Evolutionary conservation across 2,797 vertebrate species (phyloP), one percentile per base, ranked within the genome.

Genomic region (Thamnophis elegans): DNA sequence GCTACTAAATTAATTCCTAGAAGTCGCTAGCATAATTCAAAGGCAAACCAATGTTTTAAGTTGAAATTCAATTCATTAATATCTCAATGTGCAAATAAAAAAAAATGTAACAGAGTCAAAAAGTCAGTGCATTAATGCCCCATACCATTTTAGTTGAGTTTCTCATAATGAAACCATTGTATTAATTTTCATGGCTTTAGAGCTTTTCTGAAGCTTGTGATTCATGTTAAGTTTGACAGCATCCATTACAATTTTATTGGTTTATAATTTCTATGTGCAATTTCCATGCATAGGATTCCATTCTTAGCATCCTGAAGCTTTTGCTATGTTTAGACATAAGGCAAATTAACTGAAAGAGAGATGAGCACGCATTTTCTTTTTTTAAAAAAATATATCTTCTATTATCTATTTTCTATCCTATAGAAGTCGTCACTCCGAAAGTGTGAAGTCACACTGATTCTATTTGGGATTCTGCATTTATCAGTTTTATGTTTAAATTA

Each of bases 181-280:
- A 91, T 89, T 91, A 86, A 89, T 89, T 93, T 91, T 82, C 62
- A 60, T 87, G 11, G 22, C 58, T 54, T 91, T 89, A 89, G 86
- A 87, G 82, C 90, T 68, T 87, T 54, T 87, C 68, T 93, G 78
- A 89, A 89, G 53, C 90, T 42, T 54, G 16, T 93, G 68, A 91
- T 88, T 86, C 22, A n/a, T 87, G 22, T 89, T 86, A 89, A 55
- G 53, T 91, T 86, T 89, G 89, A 55, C 55, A 89, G 28, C 60
- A 89, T 89, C 28, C 42, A 73, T 93, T 93, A 91, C 65, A 73
- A 54, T 60, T 93, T 89, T 89, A 93, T 93, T 91, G 73, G 93
- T 93, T 93, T 87, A 93, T 90, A 59, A 93, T 93, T 89, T 92
- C 89, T 90, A 11, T 59, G 90, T 93, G 73, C 62, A 88, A 59